Base-by-base conservation (phyloP, 2,888 invertebrate species). In the Pachliopta kotzebuea region DNA sequence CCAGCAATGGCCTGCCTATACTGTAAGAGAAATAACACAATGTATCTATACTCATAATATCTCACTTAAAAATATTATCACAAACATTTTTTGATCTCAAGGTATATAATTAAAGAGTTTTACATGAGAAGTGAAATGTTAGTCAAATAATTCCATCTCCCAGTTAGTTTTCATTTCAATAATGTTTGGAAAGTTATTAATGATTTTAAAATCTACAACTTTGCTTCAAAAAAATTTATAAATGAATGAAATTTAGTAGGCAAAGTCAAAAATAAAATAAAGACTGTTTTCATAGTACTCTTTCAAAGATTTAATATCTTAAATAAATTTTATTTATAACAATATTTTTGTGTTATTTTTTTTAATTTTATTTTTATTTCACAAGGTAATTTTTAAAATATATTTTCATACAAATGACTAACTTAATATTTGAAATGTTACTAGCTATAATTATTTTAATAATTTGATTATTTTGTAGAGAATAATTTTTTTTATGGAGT, bases 1-100 rank as follows among this genome's bases (percentile, higher is more conserved):
- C 86, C 86, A 68, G 92, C 94, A 84, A 97, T 95, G 78, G 97
- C 97, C 93, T 96, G 96, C 82, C 97, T 96, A 92, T 97, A 97
- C 97, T 97, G 95, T 68, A 87, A 87, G 67, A 80, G 77, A 78
- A 61, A 80, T 72, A 74, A 65, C 55, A 26, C 23, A 37, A 37
- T 45, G 45, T 45, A 45, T 45, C 3, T 4, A 8, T 37, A 37
- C 37, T 37, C 37, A 55, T 26, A 21, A 52, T 52, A 52, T 20
- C 45, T 45, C 6, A n/a, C 18, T 6, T 45, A n/a, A 6, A n/a
- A n/a, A 45, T 45, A 45, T n/a, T 45, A 37, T 54, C 18, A 24
- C 29, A 20, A 29, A 56, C 37, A 26, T 54, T 54, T 29, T 18
- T 54, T 56, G 29, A 56, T 56, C 37, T 56, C 21, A 56, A 45